Percentiles rank a stretch among this genome's conserved stretches.
These are phyloP conservation scores for Lordiphosa stackelbergi DNA, from an alignment of 1,140 invertebrate genomes.

Conservation along the genomic window DNA sequence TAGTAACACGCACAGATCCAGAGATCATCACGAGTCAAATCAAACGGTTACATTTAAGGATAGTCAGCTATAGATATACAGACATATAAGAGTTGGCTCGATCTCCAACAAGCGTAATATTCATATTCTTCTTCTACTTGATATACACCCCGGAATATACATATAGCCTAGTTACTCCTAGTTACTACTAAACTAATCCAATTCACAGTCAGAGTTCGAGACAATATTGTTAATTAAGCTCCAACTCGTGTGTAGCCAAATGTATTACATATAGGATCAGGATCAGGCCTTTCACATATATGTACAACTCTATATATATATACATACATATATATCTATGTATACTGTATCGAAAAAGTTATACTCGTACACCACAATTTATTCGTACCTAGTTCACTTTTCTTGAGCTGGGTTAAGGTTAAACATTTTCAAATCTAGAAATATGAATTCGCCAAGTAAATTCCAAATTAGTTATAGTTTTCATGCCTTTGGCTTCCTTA, in stretches of 20 bases:
- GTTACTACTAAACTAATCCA: slow-evolving; percentile 37
- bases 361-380: slow-evolving; percentile 83
- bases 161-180: slow-evolving; percentile 41
- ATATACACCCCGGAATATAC: slow-evolving; percentile 26
- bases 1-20: slow-evolving; percentile 37
- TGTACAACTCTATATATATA: slow-evolving; percentile 55
- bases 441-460: slow-evolving; percentile 90
- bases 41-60: slow-evolving; percentile 49
- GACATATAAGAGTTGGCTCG: too few species aligned
- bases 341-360: slow-evolving; percentile 39
- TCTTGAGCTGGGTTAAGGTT: not conserved
- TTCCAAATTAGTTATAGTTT: slow-evolving; percentile 81
- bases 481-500: slow-evolving; percentile 76
- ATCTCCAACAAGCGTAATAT: slow-evolving; percentile 23
- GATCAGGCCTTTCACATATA: slow-evolving; percentile 56
- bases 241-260: slow-evolving; percentile 65
- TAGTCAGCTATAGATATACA: slow-evolving; percentile 35
- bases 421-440: not conserved
- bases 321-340: slow-evolving; percentile 44
- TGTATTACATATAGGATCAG: slow-evolving; percentile 61
- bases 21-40: slow-evolving; percentile 35
- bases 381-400: slow-evolving; percentile 78
- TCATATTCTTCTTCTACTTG: slow-evolving; percentile 36
- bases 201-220: slow-evolving; percentile 48
- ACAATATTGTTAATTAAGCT: slow-evolving; percentile 12